Evolutionary conservation across 2,113 vertebrate genomes (phyloP).

Genomic region (Plotosus lineatus): DNA sequence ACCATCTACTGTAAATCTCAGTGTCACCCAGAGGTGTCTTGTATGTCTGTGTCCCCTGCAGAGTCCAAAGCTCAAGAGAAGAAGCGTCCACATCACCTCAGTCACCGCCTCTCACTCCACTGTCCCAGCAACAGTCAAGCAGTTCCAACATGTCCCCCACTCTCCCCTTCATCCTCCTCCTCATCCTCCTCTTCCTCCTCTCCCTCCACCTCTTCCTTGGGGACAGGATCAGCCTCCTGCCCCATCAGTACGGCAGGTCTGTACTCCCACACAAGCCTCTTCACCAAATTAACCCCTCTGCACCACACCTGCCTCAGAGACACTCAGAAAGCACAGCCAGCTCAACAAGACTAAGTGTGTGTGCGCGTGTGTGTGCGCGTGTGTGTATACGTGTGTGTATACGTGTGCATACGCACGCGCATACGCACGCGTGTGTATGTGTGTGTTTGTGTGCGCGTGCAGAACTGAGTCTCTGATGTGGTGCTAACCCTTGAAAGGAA

Average conservation of each 20-base stretch:
- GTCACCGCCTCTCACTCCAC: conserved; percentile 74
- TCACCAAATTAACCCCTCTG: conserved; percentile 25
- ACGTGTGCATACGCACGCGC: neutral
- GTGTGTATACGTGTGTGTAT: neutral
- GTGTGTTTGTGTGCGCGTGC: neutral
- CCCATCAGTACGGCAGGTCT: conserved; percentile 82
- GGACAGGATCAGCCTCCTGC: conserved; percentile 71
- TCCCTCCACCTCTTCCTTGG: conserved; percentile 65
- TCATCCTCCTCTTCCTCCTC: conserved; percentile 58
- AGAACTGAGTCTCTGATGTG: neutral
- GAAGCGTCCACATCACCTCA: conserved; percentile 78
- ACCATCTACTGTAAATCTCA: neutral
- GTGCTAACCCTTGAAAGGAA: neutral
- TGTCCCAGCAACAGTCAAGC: conserved; percentile 71
- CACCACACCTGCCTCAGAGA: conserved; percentile 54
- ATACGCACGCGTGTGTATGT: neutral
- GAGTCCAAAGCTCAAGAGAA: conserved; percentile 83
- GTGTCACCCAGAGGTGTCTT: neutral
- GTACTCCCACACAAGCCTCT: conserved; percentile 64
- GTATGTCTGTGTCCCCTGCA: conserved; percentile 56
- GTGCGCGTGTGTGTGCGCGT: neutral
- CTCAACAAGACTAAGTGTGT: conserved; percentile 61
- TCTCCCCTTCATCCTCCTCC: conserved; percentile 56
- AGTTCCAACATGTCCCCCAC: conserved; percentile 59
- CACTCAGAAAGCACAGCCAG: conserved; percentile 59